These are phyloP conservation scores for Motacilla tschutschensis DNA, from an alignment of 2,113 vertebrate species.

Conservation along the genomic window DNA sequence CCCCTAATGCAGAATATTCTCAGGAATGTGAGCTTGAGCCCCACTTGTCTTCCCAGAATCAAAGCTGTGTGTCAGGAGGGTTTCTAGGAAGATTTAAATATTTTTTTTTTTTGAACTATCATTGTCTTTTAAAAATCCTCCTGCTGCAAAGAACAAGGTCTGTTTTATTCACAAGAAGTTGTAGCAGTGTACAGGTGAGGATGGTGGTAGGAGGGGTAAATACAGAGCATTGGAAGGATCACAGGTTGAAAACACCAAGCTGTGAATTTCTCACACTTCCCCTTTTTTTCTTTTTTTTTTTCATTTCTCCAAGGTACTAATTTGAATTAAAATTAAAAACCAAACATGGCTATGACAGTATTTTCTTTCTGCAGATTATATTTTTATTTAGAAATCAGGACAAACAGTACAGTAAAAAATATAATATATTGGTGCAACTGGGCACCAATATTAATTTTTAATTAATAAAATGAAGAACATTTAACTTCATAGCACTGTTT, in stretches of 20 bases:
- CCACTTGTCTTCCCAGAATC: neutral
- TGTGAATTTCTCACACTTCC: neutral
- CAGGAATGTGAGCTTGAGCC: neutral
- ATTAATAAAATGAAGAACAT: conserved; percentile 2
- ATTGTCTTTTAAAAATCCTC: neutral
- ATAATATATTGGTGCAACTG: neutral
- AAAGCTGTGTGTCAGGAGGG: neutral
- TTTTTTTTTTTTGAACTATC: neutral
- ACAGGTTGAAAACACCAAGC: neutral
- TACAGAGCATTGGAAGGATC: neutral
- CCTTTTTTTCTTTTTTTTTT: neutral
- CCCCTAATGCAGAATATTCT: neutral
- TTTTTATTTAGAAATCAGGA: neutral
- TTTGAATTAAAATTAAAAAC: neutral
- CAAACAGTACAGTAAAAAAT: neutral
- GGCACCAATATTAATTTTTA: neutral
- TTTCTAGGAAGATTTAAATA: neutral
- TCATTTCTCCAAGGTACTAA: neutral
- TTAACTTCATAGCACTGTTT: neutral
- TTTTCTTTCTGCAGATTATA: neutral
- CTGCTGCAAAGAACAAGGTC: neutral
- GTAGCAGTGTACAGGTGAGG: neutral
- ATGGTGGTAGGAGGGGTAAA: neutral
- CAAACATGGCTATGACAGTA: neutral
- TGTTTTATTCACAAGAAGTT: neutral